A percentile compares a stretch with the other conserved stretches of the same genome.
Conservation (phyloP, 2,797 vertebrate species). For the Salarias fasciatus region DNA sequence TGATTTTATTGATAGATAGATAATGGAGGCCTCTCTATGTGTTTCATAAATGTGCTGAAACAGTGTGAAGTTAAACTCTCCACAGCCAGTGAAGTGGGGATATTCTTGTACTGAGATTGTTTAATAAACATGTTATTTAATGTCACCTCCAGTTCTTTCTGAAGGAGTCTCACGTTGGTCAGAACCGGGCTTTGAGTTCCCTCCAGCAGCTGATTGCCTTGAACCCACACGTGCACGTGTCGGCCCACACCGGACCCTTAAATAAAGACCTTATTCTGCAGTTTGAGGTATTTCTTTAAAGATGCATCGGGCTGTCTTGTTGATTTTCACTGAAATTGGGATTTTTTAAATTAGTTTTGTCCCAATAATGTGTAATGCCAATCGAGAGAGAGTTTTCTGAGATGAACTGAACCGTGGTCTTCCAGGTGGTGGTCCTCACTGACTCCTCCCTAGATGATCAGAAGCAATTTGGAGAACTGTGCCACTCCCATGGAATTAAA, state of each 20-base stretch:
- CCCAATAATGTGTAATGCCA: too few species aligned
- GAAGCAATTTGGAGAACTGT: conserved; percentile 80
- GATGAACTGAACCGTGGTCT: background rate
- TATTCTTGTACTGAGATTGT: background rate
- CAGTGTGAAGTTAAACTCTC: too few species aligned
- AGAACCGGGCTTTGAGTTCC: conserved; percentile 84
- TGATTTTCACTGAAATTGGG: background rate
- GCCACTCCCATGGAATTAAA: conserved; percentile 79
- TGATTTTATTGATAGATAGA: too few species aligned
- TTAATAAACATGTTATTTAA: background rate
- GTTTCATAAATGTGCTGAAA: too few species aligned
- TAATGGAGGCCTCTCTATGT: too few species aligned
- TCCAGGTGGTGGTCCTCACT: conserved; percentile 91
- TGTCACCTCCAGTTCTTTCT: conserved; percentile 86
- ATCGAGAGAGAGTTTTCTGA: conserved; percentile 5
- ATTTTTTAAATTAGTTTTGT: too few species aligned
- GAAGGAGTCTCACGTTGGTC: conserved; percentile 78
- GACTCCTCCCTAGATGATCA: conserved; percentile 88
- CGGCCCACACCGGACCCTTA: conserved; percentile 66
- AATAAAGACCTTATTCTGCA: conserved; percentile 74
- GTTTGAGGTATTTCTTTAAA: conserved; percentile 84
- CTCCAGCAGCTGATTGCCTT: conserved; percentile 76
- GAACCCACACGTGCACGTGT: conserved; percentile 81
- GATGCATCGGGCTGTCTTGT: background rate
- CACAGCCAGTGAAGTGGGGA: too few species aligned